A percentile compares a stretch with the other conserved stretches of the same genome.
Conservation (phyloP, 2,797 vertebrate genomes). For the Loriculus beryllinus region DNA sequence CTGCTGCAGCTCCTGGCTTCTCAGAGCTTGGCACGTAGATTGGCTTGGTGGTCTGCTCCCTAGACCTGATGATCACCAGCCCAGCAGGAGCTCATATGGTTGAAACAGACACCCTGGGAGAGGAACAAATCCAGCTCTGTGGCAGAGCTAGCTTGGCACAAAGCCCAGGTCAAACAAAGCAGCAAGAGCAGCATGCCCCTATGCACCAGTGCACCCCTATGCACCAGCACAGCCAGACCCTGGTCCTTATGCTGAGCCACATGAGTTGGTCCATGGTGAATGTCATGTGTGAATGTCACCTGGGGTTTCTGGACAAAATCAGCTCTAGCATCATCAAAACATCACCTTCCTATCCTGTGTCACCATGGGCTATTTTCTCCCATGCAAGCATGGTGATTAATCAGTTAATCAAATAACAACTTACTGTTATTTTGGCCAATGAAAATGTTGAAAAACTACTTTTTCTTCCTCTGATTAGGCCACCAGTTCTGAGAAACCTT, state of each 20-base stretch:
- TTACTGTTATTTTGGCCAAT: neutral
- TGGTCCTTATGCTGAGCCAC: neutral
- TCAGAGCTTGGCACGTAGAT: neutral
- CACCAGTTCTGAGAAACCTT: neutral
- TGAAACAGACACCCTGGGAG: neutral
- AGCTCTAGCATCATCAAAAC: neutral
- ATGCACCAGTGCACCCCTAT: neutral
- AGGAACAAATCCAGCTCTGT: neutral
- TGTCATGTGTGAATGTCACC: neutral
- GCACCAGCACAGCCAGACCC: neutral
- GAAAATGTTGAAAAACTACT: neutral
- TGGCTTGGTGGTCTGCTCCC: neutral
- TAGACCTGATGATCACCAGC: neutral
- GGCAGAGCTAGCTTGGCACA: neutral
- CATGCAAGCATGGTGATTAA: neutral
- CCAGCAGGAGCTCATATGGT: accelerated
- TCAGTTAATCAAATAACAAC: neutral
- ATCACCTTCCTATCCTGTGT: neutral
- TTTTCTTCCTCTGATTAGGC: neutral
- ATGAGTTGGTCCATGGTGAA: accelerated
- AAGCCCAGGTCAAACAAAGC: neutral
- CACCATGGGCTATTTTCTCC: neutral
- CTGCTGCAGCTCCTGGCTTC: neutral
- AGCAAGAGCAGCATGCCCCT: neutral
- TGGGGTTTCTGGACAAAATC: neutral